A percentile compares a stretch with the other conserved stretches of the same genome.
Conservation (phyloP, 2,888 invertebrate genomes). For the Heliconius ismenius region DNA sequence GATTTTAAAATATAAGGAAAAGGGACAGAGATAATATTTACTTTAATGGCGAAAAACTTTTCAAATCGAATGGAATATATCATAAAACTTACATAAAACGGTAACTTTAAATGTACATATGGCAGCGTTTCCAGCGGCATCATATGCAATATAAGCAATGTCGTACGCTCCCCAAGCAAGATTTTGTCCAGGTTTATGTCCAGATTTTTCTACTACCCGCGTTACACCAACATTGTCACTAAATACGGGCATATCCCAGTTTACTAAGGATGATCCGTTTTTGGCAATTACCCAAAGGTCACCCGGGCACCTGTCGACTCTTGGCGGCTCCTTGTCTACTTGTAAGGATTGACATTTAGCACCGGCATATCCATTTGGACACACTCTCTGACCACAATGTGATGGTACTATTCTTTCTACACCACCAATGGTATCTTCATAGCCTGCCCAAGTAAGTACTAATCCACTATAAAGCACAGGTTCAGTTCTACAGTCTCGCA, state of each 20-base stretch:
- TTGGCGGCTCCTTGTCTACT: conserved; percentile 92
- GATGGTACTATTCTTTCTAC: conserved; percentile 96
- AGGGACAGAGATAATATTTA: too few species aligned
- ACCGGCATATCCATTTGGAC: conserved; percentile 93
- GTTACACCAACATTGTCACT: conserved; percentile 93
- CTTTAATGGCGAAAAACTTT: neutral
- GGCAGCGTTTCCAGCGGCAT: conserved; percentile 95
- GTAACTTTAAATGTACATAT: conserved; percentile 95
- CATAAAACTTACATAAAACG: conserved; percentile 86
- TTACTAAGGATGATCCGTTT: conserved; percentile 94
- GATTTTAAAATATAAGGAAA: too few species aligned
- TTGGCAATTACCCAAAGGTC: conserved; percentile 96
- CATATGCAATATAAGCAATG: conserved; percentile 95
- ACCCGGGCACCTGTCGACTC: conserved; percentile 94
- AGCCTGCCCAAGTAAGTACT: conserved; percentile 95
- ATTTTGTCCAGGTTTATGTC: conserved; percentile 93
- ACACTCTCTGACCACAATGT: conserved; percentile 93
- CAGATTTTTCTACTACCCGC: conserved; percentile 90
- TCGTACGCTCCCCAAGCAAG: conserved; percentile 95
- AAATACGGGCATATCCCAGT: conserved; percentile 95
- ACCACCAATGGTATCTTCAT: conserved; percentile 93
- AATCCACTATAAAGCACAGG: conserved; percentile 93
- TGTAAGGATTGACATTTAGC: conserved; percentile 91
- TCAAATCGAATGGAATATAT: neutral
- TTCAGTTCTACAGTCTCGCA: conserved; percentile 94